Evolutionary conservation across 2,113 vertebrate genomes (phyloP).

Genomic region (Cyphomyrus plagiostoma): DNA sequence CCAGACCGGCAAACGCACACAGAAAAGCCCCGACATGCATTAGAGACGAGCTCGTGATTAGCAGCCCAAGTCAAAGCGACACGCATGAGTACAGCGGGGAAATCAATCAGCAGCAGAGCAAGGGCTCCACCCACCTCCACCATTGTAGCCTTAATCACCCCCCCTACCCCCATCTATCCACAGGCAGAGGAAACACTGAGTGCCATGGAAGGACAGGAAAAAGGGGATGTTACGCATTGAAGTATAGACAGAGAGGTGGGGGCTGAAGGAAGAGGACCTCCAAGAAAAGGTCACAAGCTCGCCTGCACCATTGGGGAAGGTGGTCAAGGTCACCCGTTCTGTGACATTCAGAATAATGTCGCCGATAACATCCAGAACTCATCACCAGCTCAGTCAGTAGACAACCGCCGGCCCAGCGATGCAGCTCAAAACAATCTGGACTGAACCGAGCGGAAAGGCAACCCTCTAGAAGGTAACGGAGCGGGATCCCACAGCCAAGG

Average conservation of each 20-base stretch:
- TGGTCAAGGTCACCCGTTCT: not conserved
- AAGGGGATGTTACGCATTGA: not conserved
- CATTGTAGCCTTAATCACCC: not conserved
- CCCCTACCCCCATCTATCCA: slow-evolving; percentile 2
- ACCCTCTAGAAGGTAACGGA: not conserved
- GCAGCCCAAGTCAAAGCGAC: slow-evolving; percentile 24
- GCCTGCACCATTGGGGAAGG: not conserved
- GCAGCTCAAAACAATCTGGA: not conserved
- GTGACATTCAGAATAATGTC: not conserved
- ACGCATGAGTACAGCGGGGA: slow-evolving; percentile 19
- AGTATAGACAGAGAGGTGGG: not conserved
- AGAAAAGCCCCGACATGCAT: slow-evolving; percentile 19
- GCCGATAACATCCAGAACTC: not conserved
- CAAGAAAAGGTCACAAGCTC: not conserved
- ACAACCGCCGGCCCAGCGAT: not conserved
- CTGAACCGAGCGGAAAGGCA: not conserved
- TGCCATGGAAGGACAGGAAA: not conserved
- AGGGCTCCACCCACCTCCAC: not conserved
- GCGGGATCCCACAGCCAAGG: not conserved
- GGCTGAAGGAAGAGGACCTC: not conserved
- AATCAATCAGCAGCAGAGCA: slow-evolving; percentile 33
- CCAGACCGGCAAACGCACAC: not conserved
- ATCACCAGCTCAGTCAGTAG: not conserved
- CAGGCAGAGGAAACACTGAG: not conserved
- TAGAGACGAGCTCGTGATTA: slow-evolving; percentile 43